Evolutionary conservation across 2,113 vertebrate species (phyloP), one percentile per base, ranked within the genome.

Genomic region (Camelus bactrianus): DNA sequence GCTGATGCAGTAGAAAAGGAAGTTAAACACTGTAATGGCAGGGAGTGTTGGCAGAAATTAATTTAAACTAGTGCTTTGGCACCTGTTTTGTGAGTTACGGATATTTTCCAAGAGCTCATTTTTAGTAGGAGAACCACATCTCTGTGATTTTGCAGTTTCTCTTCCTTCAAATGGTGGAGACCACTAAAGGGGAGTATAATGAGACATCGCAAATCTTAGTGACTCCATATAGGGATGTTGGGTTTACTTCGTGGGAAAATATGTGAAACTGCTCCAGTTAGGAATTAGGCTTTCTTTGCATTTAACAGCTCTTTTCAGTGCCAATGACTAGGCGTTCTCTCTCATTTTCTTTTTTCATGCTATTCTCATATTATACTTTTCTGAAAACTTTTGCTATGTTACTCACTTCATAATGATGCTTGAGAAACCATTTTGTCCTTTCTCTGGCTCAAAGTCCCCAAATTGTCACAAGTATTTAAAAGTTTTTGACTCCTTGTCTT

Each of bases 41-140:
- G 28, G 6, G 48, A 73, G 14, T 8, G 8, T 65, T 32, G 54
- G 64, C 9, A 38, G 77, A 42, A 42, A 82, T 32, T 54, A 54
- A 42, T 67, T 52, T 26, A 67, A 54, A 70, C 2, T 20, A 38
- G 22, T 16, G 16, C 11, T 14, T 16, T 64, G 62, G 72, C 22
- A 65, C 28, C 58, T 11, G 16, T 12, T 75, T 75, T 20, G 3
- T 70, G 73, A 81, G 50, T 81, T 30, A 50, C 10, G 2, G 20
- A 6, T 62, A 64, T 75, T 95, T 93, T 89, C 76, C 30, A 84
- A 95, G 60, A 89, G 15, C 15, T 95, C 15, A 20, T 72, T 85
- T 89, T 91, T 48, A 75, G 32, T 42, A 72, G 26, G n/a, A 79
- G 35, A 84, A 89, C 20, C 30, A 62, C 58, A 84, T 48, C 62